Evolutionary conservation across 2,113 vertebrate genomes (phyloP), one percentile per base, ranked within the genome.

Genomic region (Mustela nigripes): DNA sequence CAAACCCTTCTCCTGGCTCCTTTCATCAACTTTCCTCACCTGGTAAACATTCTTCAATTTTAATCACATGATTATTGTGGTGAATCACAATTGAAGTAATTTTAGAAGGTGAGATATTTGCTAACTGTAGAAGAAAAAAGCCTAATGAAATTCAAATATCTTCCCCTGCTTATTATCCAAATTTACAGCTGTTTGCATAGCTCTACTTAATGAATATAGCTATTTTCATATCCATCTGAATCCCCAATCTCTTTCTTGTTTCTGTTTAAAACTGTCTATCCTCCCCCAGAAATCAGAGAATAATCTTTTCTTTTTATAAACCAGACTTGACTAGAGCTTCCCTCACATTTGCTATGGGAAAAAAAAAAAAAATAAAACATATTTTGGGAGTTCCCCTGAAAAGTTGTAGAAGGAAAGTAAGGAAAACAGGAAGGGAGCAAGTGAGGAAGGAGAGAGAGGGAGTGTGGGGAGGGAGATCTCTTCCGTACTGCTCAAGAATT

Each of bases 81-180:
- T 96, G 88, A 98, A 97, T 96, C 79, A 98, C 95, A 98, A 98
- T 94, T 83, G 91, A 92, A 98, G 67, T 94, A 97, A 98, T 97
- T 98, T 97, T 97, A 97, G 92, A 97, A 98, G 91, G 97, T 97
- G 97, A 96, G 96, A 89, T 97, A 98, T 97, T 98, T 97, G 97
- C 92, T 97, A 98, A 96, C 95, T 96, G 28, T 50, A 86, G 93
- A 97, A 53, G 39, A 53, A 96, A 94, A 96, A 93, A 45, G 53
- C 31, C 71, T 97, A 93, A 95, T 98, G 94, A 96, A 98, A 97
- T 97, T 97, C 94, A 98, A 96, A 95, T 93, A 74, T 83, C 73
- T 98, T 96, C 91, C 95, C 74, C 71, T 92, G 91, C 96, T 97
- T 97, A 97, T 96, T 97, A 97, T 87, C 96, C 86, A 97, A 97